A percentile compares a stretch with the other conserved stretches of the same genome.
phyloP scores from a whole-genome alignment of 2,113 vertebrate genomes.

The Caranx ignobilis region DNA sequence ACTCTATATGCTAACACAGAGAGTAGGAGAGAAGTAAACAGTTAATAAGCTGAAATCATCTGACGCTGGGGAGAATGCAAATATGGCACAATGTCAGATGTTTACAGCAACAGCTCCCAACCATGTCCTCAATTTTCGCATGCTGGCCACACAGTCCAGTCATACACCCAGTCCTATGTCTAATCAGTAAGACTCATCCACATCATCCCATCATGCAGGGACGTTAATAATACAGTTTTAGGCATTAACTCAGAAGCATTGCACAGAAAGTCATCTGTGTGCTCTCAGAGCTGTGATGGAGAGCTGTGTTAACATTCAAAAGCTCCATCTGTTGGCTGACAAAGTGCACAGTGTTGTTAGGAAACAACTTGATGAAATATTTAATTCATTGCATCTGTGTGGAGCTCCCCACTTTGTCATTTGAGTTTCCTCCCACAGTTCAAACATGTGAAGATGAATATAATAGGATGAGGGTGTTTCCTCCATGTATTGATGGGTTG shows the following conservation, averaged over 20 bases:
- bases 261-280: neutral
- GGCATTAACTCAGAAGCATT: neutral
- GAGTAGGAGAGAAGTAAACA: no score
- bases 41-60: no score
- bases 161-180: neutral
- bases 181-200: neutral
- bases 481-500: neutral
- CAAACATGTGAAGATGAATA: neutral
- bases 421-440: neutral
- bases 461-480: neutral
- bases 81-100: no score
- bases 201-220: no score
- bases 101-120: no score
- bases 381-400: neutral
- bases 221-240: neutral
- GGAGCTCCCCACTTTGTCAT: neutral
- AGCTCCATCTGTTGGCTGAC: neutral
- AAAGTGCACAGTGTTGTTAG: neutral
- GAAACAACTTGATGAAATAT: slow-evolving; percentile 7
- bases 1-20: no score
- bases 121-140: no score
- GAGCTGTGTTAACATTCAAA: slow-evolving; percentile 17
- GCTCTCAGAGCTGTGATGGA: neutral
- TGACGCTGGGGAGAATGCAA: no score
- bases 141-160: no score